phyloP scores from a whole-genome alignment of 2,888 invertebrate genomes.

The Phlogophora meticulosa region DNA sequence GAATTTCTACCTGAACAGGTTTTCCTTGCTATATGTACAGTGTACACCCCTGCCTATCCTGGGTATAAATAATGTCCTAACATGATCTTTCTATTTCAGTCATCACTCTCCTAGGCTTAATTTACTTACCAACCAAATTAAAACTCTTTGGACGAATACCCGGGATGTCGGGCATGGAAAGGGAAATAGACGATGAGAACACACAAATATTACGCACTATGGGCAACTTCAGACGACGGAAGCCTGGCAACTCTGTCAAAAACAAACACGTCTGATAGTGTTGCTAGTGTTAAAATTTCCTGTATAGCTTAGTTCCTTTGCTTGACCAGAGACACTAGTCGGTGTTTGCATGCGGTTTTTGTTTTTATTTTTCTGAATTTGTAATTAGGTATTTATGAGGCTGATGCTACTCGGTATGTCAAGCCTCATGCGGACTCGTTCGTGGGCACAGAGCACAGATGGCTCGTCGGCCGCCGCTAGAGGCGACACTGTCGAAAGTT shows the following conservation, averaged over 20 bases:
- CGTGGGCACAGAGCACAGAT: too few species aligned
- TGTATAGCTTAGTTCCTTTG: slow-evolving; percentile 26
- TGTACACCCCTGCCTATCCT: too few species aligned
- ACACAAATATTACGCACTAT: slow-evolving; percentile 92
- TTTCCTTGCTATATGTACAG: too few species aligned
- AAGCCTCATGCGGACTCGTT: too few species aligned
- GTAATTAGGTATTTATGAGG: too few species aligned
- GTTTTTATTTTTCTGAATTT: too few species aligned
- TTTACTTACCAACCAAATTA: slow-evolving; percentile 93
- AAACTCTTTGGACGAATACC: slow-evolving; percentile 92
- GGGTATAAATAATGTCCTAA: neutral
- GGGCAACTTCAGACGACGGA: slow-evolving; percentile 92
- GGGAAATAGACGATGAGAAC: slow-evolving; percentile 93
- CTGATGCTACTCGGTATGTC: too few species aligned
- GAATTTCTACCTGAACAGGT: too few species aligned
- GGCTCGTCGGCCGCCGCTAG: too few species aligned
- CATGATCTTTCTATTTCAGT: slow-evolving; percentile 84
- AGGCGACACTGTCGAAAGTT: too few species aligned
- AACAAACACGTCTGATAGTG: slow-evolving; percentile 85
- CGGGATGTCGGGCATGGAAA: slow-evolving; percentile 83
- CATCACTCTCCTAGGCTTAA: slow-evolving; percentile 93
- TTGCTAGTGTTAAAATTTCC: slow-evolving; percentile 41
- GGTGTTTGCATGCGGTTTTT: too few species aligned
- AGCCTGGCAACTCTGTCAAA: slow-evolving; percentile 80
- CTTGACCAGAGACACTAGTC: neutral